Percentiles rank a stretch among this genome's conserved stretches.
Conservation (phyloP, 2,113 vertebrate species). For the Brachypteracias leptosomus region DNA sequence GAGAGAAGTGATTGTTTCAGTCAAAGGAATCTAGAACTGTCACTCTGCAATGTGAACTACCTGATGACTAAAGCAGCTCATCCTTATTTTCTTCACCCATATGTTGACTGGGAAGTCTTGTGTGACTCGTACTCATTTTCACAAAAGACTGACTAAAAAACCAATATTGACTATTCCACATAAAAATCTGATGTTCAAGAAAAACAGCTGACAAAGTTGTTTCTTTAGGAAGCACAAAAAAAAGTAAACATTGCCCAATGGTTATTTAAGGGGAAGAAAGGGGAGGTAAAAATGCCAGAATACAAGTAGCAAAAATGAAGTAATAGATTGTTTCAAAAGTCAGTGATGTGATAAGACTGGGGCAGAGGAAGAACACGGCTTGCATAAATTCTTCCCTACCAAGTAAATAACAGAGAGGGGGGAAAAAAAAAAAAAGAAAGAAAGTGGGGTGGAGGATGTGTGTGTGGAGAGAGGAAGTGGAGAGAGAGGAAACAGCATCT, state of each 20-base stretch:
- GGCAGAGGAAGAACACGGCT: not conserved
- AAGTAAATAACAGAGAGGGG: not conserved
- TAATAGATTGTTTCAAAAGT: conserved; percentile 6
- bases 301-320: conserved; percentile 1
- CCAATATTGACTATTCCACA: not conserved
- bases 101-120: not conserved
- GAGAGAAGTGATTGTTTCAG: not conserved
- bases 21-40: not conserved
- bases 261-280: conserved; percentile 35
- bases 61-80: not conserved
- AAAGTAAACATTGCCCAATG: not conserved
- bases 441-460: too few species aligned
- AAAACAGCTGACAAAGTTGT: not conserved
- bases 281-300: conserved; percentile 12
- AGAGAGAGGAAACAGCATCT: not conserved
- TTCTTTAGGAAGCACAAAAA: conserved; percentile 5
- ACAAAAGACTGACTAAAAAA: not conserved
- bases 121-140: not conserved
- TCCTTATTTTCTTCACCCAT: not conserved
- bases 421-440: too few species aligned
- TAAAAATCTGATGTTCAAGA: not conserved
- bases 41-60: not conserved
- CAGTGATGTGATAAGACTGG: not conserved
- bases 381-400: not conserved
- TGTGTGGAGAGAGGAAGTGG: not conserved